phyloP scores from a whole-genome alignment of 2,797 vertebrate genomes.

The Brachyalestes nurse region DNA sequence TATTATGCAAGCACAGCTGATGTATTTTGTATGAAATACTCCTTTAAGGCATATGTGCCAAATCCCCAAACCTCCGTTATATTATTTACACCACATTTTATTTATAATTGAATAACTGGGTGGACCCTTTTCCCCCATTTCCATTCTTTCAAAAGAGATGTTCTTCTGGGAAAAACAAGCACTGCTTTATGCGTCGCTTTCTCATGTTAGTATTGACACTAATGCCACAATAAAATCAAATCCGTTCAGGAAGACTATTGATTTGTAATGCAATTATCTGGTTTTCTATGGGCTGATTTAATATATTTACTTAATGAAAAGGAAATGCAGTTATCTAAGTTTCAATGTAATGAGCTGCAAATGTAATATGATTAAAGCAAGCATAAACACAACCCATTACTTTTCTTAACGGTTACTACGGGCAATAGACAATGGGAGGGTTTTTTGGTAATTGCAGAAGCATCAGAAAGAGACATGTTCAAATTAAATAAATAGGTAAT shows the following conservation, averaged over 20 bases:
- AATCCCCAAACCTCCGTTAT: background rate
- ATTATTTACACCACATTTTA: background rate
- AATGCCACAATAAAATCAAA: background rate
- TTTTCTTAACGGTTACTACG: background rate
- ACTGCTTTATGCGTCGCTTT: background rate
- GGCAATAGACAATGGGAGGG: background rate
- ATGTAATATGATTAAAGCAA: background rate
- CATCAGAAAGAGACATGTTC: background rate
- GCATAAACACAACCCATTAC: background rate
- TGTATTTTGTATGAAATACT: background rate
- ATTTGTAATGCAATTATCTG: constrained; percentile 15
- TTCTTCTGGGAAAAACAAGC: background rate
- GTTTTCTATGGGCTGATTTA: background rate
- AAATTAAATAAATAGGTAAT: background rate
- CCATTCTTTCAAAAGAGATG: background rate
- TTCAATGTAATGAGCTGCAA: background rate
- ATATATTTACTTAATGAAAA: background rate
- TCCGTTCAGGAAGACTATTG: background rate
- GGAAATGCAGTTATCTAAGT: constrained; percentile 5
- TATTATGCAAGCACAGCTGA: background rate
- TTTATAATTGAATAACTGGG: background rate
- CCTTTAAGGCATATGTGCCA: background rate
- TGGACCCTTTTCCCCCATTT: background rate
- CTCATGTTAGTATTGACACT: background rate
- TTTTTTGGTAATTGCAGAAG: background rate